These are phyloP conservation scores for Tipula confusa DNA, from an alignment of 2,888 invertebrate species.

Conservation along the genomic window DNA sequence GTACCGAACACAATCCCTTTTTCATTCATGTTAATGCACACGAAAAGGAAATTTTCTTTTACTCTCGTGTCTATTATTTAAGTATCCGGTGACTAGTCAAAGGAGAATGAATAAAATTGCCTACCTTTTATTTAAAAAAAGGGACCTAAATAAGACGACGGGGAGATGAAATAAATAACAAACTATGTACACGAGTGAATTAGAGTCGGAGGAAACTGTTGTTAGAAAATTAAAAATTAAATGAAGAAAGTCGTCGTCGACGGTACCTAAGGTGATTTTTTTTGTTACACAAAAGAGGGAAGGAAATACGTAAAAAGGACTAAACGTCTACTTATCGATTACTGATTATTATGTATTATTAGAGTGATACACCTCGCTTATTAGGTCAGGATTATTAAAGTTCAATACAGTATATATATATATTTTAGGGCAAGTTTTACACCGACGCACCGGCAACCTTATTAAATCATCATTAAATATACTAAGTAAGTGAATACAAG, in stretches of 20 bases:
- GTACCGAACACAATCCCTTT: background rate
- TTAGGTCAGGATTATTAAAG: conserved; percentile 25
- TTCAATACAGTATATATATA: too few relatives aligned
- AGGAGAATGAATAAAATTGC: background rate
- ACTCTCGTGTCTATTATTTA: conserved; percentile 30
- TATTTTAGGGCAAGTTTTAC: background rate
- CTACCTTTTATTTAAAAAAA: background rate
- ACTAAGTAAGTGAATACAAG: too few relatives aligned
- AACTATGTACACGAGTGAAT: background rate
- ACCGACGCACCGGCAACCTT: background rate
- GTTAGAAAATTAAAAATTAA: conserved; percentile 9
- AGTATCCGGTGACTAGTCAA: conserved; percentile 30
- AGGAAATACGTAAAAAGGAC: background rate
- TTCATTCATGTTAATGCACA: background rate
- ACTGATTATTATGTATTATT: background rate
- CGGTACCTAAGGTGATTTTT: background rate
- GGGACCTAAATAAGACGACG: background rate
- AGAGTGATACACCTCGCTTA: background rate
- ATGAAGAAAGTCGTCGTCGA: background rate
- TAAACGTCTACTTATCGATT: conserved; percentile 21
- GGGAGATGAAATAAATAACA: conserved; percentile 1
- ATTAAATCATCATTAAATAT: background rate
- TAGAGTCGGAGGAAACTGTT: background rate
- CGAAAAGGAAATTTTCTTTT: background rate
- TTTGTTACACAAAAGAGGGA: background rate